Percentiles rank a stretch among this genome's conserved stretches.
These are phyloP conservation scores for Amblyjoppa proteus DNA, from an alignment of 2,888 invertebrate genomes.

Conservation along the genomic window DNA sequence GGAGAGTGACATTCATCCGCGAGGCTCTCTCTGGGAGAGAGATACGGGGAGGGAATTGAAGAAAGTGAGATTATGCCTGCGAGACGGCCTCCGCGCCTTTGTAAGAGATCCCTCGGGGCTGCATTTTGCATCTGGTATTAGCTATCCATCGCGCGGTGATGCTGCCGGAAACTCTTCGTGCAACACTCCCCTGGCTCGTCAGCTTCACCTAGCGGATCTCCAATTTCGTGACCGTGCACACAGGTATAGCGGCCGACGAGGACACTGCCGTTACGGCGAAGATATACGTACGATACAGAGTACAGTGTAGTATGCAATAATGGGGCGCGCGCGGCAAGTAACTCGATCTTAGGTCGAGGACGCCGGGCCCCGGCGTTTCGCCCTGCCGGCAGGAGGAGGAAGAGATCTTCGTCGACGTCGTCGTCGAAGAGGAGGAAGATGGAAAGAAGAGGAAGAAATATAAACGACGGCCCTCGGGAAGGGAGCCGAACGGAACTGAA, in stretches of 20 bases:
- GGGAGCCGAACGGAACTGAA: slow-evolving; percentile 79
- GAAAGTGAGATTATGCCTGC: slow-evolving; percentile 60
- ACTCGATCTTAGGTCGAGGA: slow-evolving; percentile 79
- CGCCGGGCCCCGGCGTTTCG: slow-evolving; percentile 51
- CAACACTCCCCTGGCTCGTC: slow-evolving; percentile 31
- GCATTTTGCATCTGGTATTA: slow-evolving; percentile 81
- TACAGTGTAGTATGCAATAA: slow-evolving; percentile 15
- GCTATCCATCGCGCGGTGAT: slow-evolving; percentile 32
- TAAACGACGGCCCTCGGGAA: slow-evolving; percentile 71
- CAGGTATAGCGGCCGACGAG: background rate
- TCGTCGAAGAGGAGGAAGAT: slow-evolving; percentile 67
- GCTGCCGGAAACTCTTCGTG: slow-evolving; percentile 1
- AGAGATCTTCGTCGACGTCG: slow-evolving; percentile 65
- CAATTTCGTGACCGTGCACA: background rate
- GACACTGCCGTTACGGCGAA: slow-evolving; percentile 13
- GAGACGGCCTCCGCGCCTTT: slow-evolving; percentile 78
- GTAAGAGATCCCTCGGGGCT: slow-evolving; percentile 82
- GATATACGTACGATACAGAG: slow-evolving; percentile 5
- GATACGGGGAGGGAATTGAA: slow-evolving; percentile 23
- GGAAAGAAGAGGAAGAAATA: slow-evolving; percentile 70
- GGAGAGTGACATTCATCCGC: slow-evolving; percentile 73
- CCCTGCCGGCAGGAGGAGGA: slow-evolving; percentile 41
- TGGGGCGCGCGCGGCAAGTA: slow-evolving; percentile 78
- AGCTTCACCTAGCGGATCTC: slow-evolving; percentile 36
- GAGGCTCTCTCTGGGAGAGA: slow-evolving; percentile 47